Evolutionary conservation across 2,797 vertebrate genomes (phyloP).

Genomic region (Fratercula arctica): DNA sequence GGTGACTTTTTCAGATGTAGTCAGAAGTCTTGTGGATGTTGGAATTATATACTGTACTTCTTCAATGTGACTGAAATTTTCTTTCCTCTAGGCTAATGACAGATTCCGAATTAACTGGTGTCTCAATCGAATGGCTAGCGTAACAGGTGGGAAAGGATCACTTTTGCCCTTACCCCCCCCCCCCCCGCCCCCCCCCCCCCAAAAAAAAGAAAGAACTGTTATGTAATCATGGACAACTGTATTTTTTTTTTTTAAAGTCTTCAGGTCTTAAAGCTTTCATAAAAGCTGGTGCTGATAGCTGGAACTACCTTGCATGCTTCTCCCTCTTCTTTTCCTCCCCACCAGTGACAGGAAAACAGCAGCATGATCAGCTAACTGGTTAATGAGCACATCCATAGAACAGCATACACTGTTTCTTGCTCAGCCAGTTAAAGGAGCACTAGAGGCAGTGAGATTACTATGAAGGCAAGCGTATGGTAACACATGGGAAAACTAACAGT

Average conservation of each 20-base stretch:
- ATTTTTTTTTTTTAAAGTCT: neutral
- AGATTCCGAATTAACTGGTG: constrained; percentile 77
- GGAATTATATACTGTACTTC: neutral
- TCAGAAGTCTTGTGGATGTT: neutral
- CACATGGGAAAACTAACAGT: neutral
- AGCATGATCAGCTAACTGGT: neutral
- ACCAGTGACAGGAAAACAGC: neutral
- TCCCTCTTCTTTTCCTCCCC: neutral
- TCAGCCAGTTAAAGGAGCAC: neutral
- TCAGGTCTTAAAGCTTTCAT: neutral
- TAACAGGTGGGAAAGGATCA: constrained; percentile 57
- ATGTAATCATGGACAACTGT: neutral
- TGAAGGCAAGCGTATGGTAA: neutral
- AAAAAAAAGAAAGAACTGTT: neutral
- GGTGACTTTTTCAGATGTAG: neutral
- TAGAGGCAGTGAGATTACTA: neutral
- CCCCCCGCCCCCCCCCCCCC: fast-evolving
- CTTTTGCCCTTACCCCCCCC: neutral
- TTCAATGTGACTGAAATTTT: neutral
- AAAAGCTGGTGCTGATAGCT: neutral
- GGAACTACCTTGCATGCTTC: neutral
- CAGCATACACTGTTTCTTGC: neutral
- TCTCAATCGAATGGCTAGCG: constrained; percentile 69
- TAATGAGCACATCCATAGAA: neutral
- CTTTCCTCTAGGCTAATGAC: constrained; percentile 69